Conservation (phyloP, 1,140 invertebrate genomes). For the Cotesia glomerata region DNA sequence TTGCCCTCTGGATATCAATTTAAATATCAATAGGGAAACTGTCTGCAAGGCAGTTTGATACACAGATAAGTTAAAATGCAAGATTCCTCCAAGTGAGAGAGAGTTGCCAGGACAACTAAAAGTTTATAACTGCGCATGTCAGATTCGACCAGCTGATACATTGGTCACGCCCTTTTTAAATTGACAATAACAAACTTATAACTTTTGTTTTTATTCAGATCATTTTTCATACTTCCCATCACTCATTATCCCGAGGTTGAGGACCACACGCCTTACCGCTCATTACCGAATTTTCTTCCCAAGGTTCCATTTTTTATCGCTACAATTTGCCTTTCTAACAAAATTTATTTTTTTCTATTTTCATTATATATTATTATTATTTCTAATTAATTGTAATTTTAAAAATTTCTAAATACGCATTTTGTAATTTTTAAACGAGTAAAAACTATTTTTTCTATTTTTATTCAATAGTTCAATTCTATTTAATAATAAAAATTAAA, state of each 20-base stretch:
- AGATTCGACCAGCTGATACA: slow-evolving; percentile 35
- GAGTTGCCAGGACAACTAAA: slow-evolving; percentile 44
- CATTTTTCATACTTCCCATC: background rate
- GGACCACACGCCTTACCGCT: no score
- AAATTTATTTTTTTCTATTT: no score
- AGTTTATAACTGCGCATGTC: slow-evolving; percentile 44
- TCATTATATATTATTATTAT: background rate
- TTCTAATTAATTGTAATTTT: background rate
- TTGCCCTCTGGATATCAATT: background rate
- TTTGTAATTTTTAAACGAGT: no score
- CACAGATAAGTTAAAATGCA: slow-evolving; percentile 25
- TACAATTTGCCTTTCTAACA: no score
- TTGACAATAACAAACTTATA: slow-evolving; percentile 31
- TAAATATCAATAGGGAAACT: slow-evolving; percentile 20
- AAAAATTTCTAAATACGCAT: background rate
- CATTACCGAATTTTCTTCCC: no score
- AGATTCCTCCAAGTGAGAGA: slow-evolving; percentile 24
- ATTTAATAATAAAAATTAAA: no score
- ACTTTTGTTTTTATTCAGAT: background rate
- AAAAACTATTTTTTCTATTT: no score
- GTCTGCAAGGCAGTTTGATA: slow-evolving; percentile 19
- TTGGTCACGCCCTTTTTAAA: slow-evolving; percentile 47
- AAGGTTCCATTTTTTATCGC: no score
- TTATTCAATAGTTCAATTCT: no score
- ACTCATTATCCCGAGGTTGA: background rate